Evolutionary conservation across 2,113 vertebrate genomes (phyloP).

Genomic region (Deroptyus accipitrinus): DNA sequence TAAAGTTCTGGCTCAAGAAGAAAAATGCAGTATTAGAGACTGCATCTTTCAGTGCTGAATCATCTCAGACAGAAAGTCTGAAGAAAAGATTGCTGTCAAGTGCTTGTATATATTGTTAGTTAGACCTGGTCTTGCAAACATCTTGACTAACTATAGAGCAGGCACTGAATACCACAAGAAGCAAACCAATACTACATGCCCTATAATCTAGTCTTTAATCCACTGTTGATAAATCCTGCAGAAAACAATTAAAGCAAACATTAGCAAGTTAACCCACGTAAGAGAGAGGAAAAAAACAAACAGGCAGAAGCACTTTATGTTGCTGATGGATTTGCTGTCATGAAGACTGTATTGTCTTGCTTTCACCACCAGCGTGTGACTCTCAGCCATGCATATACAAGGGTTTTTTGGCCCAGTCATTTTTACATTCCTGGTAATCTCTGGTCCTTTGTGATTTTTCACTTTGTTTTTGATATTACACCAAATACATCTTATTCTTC

Average conservation of each 20-base stretch:
- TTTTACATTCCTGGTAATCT: background rate
- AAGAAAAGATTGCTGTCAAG: background rate
- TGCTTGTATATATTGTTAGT: background rate
- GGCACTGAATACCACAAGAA: background rate
- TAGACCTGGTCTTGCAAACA: background rate
- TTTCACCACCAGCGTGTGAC: background rate
- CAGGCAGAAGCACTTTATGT: background rate
- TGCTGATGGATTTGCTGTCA: background rate
- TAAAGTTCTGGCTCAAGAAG: constrained; percentile 6
- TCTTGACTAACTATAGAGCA: background rate
- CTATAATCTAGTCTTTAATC: constrained; percentile 3
- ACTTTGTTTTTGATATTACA: background rate
- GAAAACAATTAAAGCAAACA: background rate
- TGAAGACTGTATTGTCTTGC: background rate
- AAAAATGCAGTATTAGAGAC: background rate
- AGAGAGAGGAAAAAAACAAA: background rate
- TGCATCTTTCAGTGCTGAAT: constrained; percentile 21
- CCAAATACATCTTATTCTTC: background rate
- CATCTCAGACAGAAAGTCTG: background rate
- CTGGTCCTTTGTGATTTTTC: background rate
- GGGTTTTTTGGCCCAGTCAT: background rate
- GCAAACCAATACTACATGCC: background rate
- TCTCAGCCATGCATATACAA: background rate
- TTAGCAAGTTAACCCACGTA: background rate
- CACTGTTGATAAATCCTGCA: constrained; percentile 14